Conservation (phyloP, 2,888 invertebrate species). For the Chaitophorus viminalis region DNA sequence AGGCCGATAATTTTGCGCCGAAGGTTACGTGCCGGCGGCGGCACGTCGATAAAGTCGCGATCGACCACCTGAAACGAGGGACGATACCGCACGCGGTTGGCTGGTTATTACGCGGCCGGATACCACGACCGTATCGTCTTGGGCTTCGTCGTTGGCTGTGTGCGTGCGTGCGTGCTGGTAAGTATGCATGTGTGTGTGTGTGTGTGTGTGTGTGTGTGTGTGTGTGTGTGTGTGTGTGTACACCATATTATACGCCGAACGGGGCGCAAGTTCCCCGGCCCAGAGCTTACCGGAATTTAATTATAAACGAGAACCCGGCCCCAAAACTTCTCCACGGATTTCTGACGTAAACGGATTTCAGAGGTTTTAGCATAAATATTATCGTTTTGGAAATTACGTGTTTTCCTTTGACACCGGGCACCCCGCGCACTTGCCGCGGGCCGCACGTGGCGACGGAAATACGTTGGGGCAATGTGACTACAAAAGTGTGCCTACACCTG, state of each 20-base stretch:
- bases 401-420: slow-evolving; percentile 41
- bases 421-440: neutral
- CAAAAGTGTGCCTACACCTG: neutral
- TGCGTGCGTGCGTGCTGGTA: neutral
- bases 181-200: neutral
- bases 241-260: neutral
- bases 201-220: neutral
- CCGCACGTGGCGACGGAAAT: neutral
- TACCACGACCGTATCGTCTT: neutral
- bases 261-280: neutral
- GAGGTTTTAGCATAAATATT: slow-evolving; percentile 61
- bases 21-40: neutral
- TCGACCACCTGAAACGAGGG: slow-evolving; percentile 23
- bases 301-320: slow-evolving; percentile 50
- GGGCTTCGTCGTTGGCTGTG: neutral
- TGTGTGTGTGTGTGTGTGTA: neutral
- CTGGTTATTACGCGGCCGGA: slow-evolving; percentile 1
- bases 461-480: neutral
- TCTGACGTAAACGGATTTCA: slow-evolving; percentile 54
- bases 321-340: slow-evolving; percentile 32
- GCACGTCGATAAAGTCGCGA: slow-evolving; percentile 17
- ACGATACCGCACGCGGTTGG: neutral
- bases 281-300: slow-evolving; percentile 57
- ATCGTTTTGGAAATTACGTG: slow-evolving; percentile 54
- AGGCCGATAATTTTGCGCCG: slow-evolving; percentile 15